Evolutionary conservation across 2,797 vertebrate genomes (phyloP).

Genomic region (Champsocephalus esox): DNA sequence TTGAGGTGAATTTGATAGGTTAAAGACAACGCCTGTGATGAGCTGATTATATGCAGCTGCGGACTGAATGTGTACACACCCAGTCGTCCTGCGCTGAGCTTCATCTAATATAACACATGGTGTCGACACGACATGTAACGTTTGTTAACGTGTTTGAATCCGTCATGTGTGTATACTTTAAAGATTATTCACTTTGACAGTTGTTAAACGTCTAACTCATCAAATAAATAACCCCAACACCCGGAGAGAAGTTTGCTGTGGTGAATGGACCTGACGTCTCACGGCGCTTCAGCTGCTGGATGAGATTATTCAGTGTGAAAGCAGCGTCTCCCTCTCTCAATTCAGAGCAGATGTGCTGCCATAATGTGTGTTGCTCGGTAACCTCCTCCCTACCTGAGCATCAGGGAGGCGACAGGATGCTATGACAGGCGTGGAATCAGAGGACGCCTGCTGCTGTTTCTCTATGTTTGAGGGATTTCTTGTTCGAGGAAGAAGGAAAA

Average conservation of each 20-base stretch:
- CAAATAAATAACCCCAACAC: slow-evolving; percentile 1
- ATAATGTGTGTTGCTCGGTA: slow-evolving; percentile 46
- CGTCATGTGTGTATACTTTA: no score
- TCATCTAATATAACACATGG: no score
- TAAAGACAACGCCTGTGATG: no score
- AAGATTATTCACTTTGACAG: background rate
- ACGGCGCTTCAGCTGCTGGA: background rate
- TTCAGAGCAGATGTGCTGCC: slow-evolving; percentile 60
- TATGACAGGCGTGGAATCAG: slow-evolving; percentile 60
- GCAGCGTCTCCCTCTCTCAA: background rate
- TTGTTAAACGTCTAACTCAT: background rate
- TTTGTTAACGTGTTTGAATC: background rate
- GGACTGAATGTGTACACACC: no score
- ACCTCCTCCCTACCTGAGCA: slow-evolving; percentile 59
- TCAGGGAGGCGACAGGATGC: slow-evolving; percentile 51
- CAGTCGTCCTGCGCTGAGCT: no score
- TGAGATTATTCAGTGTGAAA: slow-evolving; percentile 24
- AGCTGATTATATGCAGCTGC: no score
- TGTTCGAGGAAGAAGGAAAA: background rate
- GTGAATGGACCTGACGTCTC: slow-evolving; percentile 24
- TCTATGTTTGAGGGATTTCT: slow-evolving; percentile 12
- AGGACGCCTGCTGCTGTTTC: slow-evolving; percentile 50
- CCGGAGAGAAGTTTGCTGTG: slow-evolving; percentile 4
- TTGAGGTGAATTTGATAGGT: no score
- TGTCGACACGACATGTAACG: no score